Base-by-base conservation (phyloP, 2,113 vertebrate genomes). In the Edolisoma coerulescens region DNA sequence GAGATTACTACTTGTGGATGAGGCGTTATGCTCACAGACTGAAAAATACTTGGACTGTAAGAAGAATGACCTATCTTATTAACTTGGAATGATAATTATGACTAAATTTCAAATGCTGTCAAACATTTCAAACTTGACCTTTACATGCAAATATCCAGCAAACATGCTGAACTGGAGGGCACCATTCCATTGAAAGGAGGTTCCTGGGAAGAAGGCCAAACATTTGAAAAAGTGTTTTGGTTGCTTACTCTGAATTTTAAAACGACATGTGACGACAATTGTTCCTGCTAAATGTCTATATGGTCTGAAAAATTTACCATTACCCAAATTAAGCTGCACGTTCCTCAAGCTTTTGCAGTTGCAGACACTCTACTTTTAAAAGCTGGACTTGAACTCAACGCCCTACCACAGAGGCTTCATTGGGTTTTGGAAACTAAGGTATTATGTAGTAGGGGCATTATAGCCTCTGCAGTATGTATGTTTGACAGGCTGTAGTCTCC, bases 241-340 rank as follows among this genome's bases (percentile, higher is more conserved):
- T 85, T 71, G 22, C 57, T 92, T 92, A 39, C 20, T 84, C 57
- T 2, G 2, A 30, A 75, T 83, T 79, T 75, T 92, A 84, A 85
- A 82, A 71, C 0, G 1, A 71, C 0, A 0, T 69, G 19, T 6
- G 3, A 44, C 0, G 3, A 73, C 41, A 75, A 0, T 57, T 24
- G 14, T 60, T 30, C 28, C 37, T 1, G 0, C 20, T 82, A 57
- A 83, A 71, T 41, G 9, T 71, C 32, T 74, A 52, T 76, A 30
- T 57, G 28, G 4, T 49, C 30, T 76, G 59, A 81, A 87, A 81
- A 92, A 44, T 63, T 32, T 53, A 14, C 35, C 6, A 4, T 92
- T 77, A 67, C 14, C 2, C 30, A 79, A 35, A 50, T 49, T n/a
- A 76, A 82, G 9, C 17, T 82, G 26, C 3, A 7, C 7, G 0